Percentiles rank a stretch among this genome's conserved stretches.
Conservation (phyloP, 2,888 invertebrate species). For the Erannis defoliaria region DNA sequence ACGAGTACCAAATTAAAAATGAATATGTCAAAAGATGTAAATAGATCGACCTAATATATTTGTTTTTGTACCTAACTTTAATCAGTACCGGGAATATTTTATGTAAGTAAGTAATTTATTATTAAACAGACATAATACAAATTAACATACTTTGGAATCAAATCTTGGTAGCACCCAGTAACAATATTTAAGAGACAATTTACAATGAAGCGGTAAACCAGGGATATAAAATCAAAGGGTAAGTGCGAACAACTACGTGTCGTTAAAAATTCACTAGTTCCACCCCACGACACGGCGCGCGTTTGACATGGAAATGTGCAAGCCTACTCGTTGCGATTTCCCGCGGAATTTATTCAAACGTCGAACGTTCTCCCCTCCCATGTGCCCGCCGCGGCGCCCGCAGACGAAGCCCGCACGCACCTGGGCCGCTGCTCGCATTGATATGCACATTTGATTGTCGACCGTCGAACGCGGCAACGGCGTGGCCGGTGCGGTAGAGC, state of each 20-base stretch:
- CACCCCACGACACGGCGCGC: constrained; percentile 53
- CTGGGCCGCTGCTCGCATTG: constrained; percentile 62
- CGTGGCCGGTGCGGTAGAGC: constrained; percentile 50
- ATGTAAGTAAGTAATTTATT: too few species aligned
- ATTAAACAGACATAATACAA: too few species aligned
- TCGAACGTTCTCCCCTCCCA: constrained; percentile 47
- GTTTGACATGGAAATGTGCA: constrained; percentile 83
- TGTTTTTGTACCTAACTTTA: too few species aligned
- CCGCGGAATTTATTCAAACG: constrained; percentile 74
- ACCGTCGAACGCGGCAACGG: constrained; percentile 49
- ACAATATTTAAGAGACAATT: constrained; percentile 11
- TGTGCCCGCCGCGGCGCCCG: constrained; percentile 2
- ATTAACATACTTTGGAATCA: too few species aligned
- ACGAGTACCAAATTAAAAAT: too few species aligned
- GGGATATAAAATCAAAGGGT: constrained; percentile 28
- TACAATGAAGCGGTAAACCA: constrained; percentile 14
- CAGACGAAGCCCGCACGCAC: constrained; percentile 57
- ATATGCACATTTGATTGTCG: constrained; percentile 78
- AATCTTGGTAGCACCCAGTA: not conserved
- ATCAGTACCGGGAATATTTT: too few species aligned
- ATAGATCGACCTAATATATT: too few species aligned
- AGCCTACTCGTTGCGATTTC: constrained; percentile 67
- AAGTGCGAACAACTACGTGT: constrained; percentile 47
- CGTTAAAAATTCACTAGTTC: constrained; percentile 77
- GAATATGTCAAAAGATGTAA: too few species aligned